These are phyloP conservation scores for Daboia siamensis DNA, from an alignment of 2,113 vertebrate genomes.

Conservation along the genomic window DNA sequence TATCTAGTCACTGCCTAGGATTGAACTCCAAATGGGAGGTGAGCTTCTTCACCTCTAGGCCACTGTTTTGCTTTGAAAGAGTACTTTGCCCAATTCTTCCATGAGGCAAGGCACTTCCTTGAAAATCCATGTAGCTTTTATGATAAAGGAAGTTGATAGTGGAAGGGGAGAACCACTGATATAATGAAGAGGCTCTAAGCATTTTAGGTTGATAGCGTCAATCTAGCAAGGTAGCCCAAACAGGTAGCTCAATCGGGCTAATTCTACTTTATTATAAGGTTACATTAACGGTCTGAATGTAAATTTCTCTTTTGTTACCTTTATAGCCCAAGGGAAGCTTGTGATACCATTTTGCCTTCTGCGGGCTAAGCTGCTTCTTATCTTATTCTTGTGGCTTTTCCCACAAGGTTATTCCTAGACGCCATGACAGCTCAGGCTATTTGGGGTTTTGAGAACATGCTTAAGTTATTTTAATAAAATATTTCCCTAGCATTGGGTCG, in stretches of 20 bases:
- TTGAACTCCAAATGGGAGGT: no score
- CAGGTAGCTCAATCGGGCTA: neutral
- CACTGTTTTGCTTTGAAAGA: neutral
- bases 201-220: neutral
- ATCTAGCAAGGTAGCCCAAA: neutral
- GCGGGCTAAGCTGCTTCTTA: neutral
- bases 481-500: neutral
- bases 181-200: neutral
- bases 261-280: neutral
- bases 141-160: neutral
- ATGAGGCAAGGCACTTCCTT: neutral
- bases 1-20: no score
- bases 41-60: no score
- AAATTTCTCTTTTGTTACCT: neutral
- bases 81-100: neutral
- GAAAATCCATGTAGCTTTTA: neutral
- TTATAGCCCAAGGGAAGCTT: neutral
- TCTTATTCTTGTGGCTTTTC: neutral
- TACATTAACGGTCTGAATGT: neutral
- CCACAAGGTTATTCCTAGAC: neutral
- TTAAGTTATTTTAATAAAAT: neutral
- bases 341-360: neutral
- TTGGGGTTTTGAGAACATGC: neutral
- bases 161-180: neutral
- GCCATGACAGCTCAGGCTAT: neutral